Percentiles rank a stretch among this genome's conserved stretches.
These are phyloP conservation scores for Zygothrica quintamaculata DNA, from an alignment of 2,888 invertebrate species.

Conservation along the genomic window DNA sequence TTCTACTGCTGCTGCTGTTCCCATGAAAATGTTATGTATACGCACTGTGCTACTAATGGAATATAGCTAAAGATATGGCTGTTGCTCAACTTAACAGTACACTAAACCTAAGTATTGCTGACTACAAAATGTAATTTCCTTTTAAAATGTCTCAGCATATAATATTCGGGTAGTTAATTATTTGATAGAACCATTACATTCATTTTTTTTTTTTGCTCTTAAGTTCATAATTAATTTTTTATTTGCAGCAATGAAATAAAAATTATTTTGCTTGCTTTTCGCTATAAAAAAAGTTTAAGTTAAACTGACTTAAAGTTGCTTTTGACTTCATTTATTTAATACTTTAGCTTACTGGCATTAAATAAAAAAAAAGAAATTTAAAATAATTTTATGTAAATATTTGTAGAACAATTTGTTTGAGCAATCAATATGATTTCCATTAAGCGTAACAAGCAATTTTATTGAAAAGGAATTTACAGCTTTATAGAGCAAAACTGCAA, in stretches of 20 bases:
- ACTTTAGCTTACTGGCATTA: no score
- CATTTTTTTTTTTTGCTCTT: no score
- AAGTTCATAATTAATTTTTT: no score
- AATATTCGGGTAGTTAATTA: neutral
- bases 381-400: neutral
- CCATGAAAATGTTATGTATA: slow-evolving; percentile 47
- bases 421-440: slow-evolving; percentile 10
- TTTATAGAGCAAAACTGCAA: slow-evolving; percentile 14
- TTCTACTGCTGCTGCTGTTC: slow-evolving; percentile 30
- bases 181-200: neutral
- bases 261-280: no score
- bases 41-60: slow-evolving; percentile 35
- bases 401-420: neutral
- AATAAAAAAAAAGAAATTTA: neutral
- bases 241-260: no score
- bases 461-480: slow-evolving; percentile 3
- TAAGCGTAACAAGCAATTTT: slow-evolving; percentile 19
- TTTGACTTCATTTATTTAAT: no score
- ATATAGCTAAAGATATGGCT: slow-evolving; percentile 17
- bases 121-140: slow-evolving; percentile 9
- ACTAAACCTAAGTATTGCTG: slow-evolving; percentile 21
- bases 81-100: neutral
- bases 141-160: neutral
- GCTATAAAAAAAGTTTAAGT: no score
- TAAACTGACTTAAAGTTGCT: no score